phyloP scores from a whole-genome alignment of 92 coral and sea anemone species.

The Umimayanthus chanpuru region DNA sequence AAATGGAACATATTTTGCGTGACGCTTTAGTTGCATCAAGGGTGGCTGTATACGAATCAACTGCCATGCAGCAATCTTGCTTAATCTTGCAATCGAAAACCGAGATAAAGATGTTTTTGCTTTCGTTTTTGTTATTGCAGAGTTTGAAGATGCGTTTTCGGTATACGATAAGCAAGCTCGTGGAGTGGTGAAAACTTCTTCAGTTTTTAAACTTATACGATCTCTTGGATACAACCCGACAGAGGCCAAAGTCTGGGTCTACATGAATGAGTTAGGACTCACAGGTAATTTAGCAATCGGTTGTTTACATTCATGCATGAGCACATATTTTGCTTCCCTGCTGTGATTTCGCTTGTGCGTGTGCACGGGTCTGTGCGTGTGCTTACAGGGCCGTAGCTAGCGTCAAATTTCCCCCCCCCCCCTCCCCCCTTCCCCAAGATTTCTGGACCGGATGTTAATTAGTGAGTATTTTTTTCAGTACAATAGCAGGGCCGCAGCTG shows the following conservation, averaged over 20 bases:
- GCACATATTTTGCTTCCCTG: not conserved
- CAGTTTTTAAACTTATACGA: constrained; percentile 60
- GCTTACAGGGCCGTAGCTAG: too few relatives aligned
- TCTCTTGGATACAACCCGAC: constrained; percentile 74
- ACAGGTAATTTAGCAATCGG: constrained; percentile 48
- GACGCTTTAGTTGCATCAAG: too few relatives aligned
- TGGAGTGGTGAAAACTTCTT: constrained; percentile 50
- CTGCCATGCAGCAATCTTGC: not conserved
- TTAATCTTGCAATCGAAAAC: not conserved
- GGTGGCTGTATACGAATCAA: not conserved
- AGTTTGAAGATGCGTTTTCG: constrained; percentile 78
- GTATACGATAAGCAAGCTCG: constrained; percentile 55
- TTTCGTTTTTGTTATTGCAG: constrained; percentile 25
- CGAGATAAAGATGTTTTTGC: not conserved
- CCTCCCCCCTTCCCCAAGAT: too few relatives aligned
- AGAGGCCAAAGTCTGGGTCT: constrained; percentile 62
- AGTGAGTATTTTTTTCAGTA: too few relatives aligned
- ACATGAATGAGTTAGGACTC: constrained; percentile 70
- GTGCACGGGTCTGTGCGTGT: too few relatives aligned
- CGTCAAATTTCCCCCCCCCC: too few relatives aligned
- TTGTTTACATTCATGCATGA: not conserved
- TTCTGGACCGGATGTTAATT: too few relatives aligned
- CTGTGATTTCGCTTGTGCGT: too few relatives aligned
- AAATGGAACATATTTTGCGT: too few relatives aligned
- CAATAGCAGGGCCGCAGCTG: too few relatives aligned